Evolutionary conservation across 2,888 invertebrate species (phyloP).

Genomic region (Chydorus sphaericus): DNA sequence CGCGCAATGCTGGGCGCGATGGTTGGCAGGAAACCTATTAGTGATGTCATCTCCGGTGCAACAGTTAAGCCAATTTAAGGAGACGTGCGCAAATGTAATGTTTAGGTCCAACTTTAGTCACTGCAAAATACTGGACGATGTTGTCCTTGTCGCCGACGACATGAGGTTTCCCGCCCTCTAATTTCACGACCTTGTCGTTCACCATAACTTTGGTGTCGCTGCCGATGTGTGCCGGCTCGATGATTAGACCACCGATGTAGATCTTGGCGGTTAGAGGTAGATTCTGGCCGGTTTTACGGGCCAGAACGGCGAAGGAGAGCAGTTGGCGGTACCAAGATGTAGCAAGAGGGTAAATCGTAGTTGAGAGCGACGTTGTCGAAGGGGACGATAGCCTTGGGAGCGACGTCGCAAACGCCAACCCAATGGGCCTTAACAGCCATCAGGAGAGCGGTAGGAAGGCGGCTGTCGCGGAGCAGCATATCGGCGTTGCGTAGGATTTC

Average conservation of each 20-base stretch:
- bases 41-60: conserved; percentile 17
- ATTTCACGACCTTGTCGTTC: conserved; percentile 12
- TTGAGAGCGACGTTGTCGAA: conserved; percentile 11
- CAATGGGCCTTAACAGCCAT: conserved; percentile 3
- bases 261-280: conserved; percentile 14
- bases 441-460: conserved; percentile 6
- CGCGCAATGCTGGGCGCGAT: conserved; percentile 22
- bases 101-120: conserved; percentile 8
- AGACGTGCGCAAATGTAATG: conserved; percentile 13
- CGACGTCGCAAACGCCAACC: conserved; percentile 15
- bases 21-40: conserved; percentile 16
- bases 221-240: conserved; percentile 11
- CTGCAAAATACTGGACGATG: conserved; percentile 3
- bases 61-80: conserved; percentile 11
- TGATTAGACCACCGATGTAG: conserved; percentile 13
- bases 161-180: conserved; percentile 7
- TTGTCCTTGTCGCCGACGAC: conserved; percentile 10
- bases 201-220: conserved; percentile 10
- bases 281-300: conserved; percentile 4
- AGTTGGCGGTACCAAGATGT: too few relatives aligned
- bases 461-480: conserved; percentile 10
- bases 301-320: conserved; percentile 15
- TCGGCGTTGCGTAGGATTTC: conserved; percentile 6
- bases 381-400: conserved; percentile 13
- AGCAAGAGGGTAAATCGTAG: conserved; percentile 14